These are phyloP conservation scores for Stegostoma tigrinum DNA, from an alignment of 2,113 vertebrate species.

Conservation along the genomic window DNA sequence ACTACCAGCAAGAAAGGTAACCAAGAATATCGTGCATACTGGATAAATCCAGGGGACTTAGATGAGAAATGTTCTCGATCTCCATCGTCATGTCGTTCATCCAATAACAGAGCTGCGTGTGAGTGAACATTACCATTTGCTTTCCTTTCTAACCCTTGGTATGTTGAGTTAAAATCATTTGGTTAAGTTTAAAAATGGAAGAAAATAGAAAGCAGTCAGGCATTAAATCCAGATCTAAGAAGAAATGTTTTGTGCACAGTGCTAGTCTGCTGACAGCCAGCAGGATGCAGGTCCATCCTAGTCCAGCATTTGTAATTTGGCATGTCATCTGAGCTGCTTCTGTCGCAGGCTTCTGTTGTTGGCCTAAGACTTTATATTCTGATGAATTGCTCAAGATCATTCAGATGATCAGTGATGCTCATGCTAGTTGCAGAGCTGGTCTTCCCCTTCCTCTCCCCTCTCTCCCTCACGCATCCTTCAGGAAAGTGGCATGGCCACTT, in stretches of 20 bases:
- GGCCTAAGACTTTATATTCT: not conserved
- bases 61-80: constrained; percentile 49
- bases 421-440: not conserved
- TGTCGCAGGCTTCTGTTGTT: constrained; percentile 29
- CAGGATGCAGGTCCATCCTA: not conserved
- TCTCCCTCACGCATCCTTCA: not conserved
- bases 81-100: constrained; percentile 58
- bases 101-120: constrained; percentile 68
- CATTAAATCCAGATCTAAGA: not conserved
- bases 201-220: not conserved
- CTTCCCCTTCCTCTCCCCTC: not conserved
- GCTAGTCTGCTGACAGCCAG: not conserved
- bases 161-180: not conserved
- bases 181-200: not conserved
- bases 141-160: constrained; percentile 34
- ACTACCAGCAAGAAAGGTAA: constrained; percentile 85
- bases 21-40: constrained; percentile 70
- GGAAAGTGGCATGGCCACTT: not conserved
- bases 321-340: not conserved
- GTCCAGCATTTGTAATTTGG: not conserved
- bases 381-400: not conserved
- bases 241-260: not conserved
- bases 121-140: constrained; percentile 46
- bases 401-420: not conserved
- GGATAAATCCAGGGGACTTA: constrained; percentile 79